Evolutionary conservation across 92 coral and sea anemone species (phyloP).

Genomic region (Anthopleura xanthogrammica): DNA sequence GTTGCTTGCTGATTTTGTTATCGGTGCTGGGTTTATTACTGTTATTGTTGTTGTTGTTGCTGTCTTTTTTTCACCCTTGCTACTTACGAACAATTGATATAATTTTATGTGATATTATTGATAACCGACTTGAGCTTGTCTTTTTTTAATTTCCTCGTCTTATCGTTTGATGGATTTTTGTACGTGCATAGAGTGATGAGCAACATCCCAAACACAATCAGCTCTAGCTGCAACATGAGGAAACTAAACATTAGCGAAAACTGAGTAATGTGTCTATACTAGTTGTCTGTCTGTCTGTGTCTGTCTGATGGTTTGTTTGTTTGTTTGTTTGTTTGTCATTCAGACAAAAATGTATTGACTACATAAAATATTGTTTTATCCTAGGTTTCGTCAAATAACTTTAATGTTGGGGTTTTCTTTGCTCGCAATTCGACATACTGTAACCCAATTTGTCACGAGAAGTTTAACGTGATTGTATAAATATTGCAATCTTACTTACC

Average conservation of each 20-base stretch:
- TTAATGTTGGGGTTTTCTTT: too few species aligned
- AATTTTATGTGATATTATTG: background rate
- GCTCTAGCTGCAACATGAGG: constrained; percentile 41
- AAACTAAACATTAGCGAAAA: background rate
- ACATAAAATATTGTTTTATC: too few species aligned
- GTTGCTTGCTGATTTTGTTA: background rate
- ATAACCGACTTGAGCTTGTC: constrained; percentile 54
- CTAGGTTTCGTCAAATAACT: too few species aligned
- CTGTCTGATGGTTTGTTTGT: too few species aligned
- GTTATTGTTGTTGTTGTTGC: background rate
- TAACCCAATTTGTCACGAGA: too few species aligned
- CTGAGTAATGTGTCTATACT: background rate
- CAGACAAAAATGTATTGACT: too few species aligned
- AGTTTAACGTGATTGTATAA: too few species aligned
- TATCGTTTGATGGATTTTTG: constrained; percentile 35
- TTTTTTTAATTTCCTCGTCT: constrained; percentile 46
- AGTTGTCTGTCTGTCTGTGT: too few species aligned
- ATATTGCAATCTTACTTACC: constrained; percentile 25
- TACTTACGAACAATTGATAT: background rate
- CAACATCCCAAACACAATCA: constrained; percentile 46
- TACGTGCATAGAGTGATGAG: constrained; percentile 46
- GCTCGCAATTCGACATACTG: too few species aligned
- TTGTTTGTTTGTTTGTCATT: too few species aligned
- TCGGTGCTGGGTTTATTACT: background rate
- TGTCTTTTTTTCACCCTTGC: background rate